Base-by-base conservation (phyloP, 2,888 invertebrate genomes). In the Byasa hedistus region DNA sequence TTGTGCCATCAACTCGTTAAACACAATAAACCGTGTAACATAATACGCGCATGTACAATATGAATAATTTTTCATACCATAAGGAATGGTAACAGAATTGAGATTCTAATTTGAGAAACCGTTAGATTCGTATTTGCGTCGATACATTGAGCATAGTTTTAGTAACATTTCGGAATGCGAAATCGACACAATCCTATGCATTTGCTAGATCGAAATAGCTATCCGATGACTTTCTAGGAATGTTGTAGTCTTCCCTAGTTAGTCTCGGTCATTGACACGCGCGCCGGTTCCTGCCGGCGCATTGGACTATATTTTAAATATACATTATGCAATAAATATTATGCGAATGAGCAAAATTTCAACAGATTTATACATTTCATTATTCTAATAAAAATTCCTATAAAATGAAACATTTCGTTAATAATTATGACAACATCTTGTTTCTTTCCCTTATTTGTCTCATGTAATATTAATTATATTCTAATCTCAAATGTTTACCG, bases 101-200 rank as follows among this genome's bases (percentile, higher is more conserved):
- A 32, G 68, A 68, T 44, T 51, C 57, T 55, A 58, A 24, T 59
- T 54, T 44, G 54, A 55, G 51, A 60, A 60, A 23, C 52, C n/a
- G 60, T 63, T 51, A 12, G 57, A 63, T 22, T 15, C 39, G 48
- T 24, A 32, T 44, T 23, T 15, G 58, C 23, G 8, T 48, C 24
- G 60, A 64, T 60, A 66, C 67, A 55, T 32, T 61, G 59, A 48
- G 61, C 63, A 67, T 65, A 72, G 66, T 68, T 69, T 56, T 59
- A 66, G 60, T 67, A 66, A 55, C 39, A 65, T 68, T 68, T 57
- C 64, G 57, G 65, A 65, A 69, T 69, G 71, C 68, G 60, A 67
- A 71, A 68, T 63, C 57, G 67, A 69, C 69, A 68, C 69, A 69
- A 69, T 70, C 64, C 59, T 61, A 66, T 70, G 70, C 69, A 68